Percentiles rank a stretch among this genome's conserved stretches.
Evolutionary conservation across 2,113 vertebrate species (phyloP).

Genomic region (Ictalurus punctatus): DNA sequence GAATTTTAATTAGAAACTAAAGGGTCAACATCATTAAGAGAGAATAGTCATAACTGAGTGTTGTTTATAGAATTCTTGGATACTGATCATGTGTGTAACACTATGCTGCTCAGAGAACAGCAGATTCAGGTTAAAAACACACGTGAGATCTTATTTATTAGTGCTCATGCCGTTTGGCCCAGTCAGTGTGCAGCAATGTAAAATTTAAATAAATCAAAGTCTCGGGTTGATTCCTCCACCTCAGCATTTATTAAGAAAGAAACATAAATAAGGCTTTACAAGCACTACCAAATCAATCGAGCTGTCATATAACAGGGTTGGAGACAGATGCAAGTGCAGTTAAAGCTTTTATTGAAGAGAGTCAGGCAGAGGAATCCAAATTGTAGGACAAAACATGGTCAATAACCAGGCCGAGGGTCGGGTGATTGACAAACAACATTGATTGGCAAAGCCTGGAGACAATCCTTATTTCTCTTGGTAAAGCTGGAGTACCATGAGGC

Average conservation of each 20-base stretch:
- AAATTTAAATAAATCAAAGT: not conserved
- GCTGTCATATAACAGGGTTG: too few species aligned
- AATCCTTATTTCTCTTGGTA: not conserved
- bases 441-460: not conserved
- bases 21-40: not conserved
- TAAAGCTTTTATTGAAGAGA: too few species aligned
- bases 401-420: too few species aligned
- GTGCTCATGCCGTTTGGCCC: not conserved
- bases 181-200: not conserved
- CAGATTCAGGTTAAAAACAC: not conserved
- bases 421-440: too few species aligned
- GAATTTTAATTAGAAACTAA: not conserved
- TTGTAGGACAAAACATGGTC: too few species aligned
- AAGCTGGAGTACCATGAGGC: not conserved
- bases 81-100: not conserved
- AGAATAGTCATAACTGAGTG: not conserved
- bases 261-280: too few species aligned
- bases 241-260: too few species aligned
- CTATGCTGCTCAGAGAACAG: not conserved
- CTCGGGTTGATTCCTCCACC: too few species aligned
- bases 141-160: not conserved
- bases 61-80: not conserved
- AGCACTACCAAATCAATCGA: too few species aligned
- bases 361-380: too few species aligned
- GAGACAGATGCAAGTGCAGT: too few species aligned